phyloP scores from a whole-genome alignment of 2,888 invertebrate species.

The Chymomyza amoena region DNA sequence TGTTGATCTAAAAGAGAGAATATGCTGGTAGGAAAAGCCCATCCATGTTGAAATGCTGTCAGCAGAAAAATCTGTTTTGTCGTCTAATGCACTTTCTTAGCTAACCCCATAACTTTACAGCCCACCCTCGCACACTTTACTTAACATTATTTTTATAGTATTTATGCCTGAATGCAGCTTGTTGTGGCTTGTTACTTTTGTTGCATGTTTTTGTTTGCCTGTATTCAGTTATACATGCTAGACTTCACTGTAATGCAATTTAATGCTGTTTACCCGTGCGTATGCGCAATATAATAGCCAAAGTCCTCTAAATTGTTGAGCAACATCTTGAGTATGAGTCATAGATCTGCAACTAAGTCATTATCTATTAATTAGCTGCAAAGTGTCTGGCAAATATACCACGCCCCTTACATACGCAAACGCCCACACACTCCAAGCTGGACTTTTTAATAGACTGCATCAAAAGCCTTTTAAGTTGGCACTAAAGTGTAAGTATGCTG shows the following conservation, averaged over 20 bases:
- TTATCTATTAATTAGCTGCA: constrained; percentile 25
- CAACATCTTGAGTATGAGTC: neutral
- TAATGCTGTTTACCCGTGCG: constrained; percentile 20
- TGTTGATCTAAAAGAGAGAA: too few species aligned
- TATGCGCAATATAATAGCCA: constrained; percentile 34
- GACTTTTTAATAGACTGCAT: constrained; percentile 38
- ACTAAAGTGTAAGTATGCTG: constrained; percentile 12
- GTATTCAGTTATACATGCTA: constrained; percentile 24
- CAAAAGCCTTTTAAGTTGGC: constrained; percentile 32
- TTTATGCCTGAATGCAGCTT: constrained; percentile 10
- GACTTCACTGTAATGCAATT: constrained; percentile 26
- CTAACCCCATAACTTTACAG: neutral
- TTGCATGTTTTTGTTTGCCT: constrained; percentile 18
- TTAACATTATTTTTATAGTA: constrained; percentile 13
- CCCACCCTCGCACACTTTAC: neutral
- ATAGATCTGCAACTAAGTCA: constrained; percentile 14
- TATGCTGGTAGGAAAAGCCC: too few species aligned
- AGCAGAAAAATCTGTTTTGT: too few species aligned
- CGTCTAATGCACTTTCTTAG: neutral
- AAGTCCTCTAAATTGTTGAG: neutral
- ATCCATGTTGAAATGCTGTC: too few species aligned
- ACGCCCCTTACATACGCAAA: neutral
- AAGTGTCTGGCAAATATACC: constrained; percentile 22
- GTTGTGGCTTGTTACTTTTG: constrained; percentile 21
- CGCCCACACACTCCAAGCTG: constrained; percentile 16